These are phyloP conservation scores for Megalopta genalis DNA, from an alignment of 1,140 invertebrate genomes.

Conservation along the genomic window DNA sequence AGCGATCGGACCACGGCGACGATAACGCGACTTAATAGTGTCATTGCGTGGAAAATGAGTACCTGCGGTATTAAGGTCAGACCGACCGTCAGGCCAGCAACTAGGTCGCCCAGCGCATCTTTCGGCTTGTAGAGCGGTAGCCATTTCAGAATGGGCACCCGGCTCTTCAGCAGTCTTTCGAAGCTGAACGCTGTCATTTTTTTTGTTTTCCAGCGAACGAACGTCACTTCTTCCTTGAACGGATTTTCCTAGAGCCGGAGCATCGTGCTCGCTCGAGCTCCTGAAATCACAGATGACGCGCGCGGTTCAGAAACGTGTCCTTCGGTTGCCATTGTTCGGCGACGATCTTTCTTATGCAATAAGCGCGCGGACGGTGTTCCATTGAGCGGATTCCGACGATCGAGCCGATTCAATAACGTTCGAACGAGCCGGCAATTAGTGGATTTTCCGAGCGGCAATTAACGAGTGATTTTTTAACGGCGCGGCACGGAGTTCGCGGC, in stretches of 20 bases:
- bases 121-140: slow-evolving; percentile 75
- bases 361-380: neutral
- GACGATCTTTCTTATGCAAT: slow-evolving; percentile 9
- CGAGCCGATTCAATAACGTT: neutral
- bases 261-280: neutral
- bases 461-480: neutral
- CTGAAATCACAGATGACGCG: neutral
- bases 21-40: neutral
- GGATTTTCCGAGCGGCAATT: neutral
- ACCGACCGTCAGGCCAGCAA: slow-evolving; percentile 83
- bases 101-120: slow-evolving; percentile 77
- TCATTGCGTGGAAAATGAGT: slow-evolving; percentile 13
- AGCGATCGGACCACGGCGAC: neutral
- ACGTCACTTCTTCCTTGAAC: too few relatives aligned
- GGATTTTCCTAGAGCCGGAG: neutral
- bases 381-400: neutral
- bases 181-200: slow-evolving; percentile 53
- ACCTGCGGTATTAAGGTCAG: slow-evolving; percentile 82
- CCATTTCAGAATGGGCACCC: slow-evolving; percentile 79
- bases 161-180: slow-evolving; percentile 44
- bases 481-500: too few relatives aligned
- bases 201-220: too few relatives aligned
- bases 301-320: too few relatives aligned
- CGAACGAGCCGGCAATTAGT: slow-evolving; percentile 19
- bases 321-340: neutral